phyloP scores from a whole-genome alignment of 2,888 invertebrate genomes.

The Cataglyphis cursor region DNA sequence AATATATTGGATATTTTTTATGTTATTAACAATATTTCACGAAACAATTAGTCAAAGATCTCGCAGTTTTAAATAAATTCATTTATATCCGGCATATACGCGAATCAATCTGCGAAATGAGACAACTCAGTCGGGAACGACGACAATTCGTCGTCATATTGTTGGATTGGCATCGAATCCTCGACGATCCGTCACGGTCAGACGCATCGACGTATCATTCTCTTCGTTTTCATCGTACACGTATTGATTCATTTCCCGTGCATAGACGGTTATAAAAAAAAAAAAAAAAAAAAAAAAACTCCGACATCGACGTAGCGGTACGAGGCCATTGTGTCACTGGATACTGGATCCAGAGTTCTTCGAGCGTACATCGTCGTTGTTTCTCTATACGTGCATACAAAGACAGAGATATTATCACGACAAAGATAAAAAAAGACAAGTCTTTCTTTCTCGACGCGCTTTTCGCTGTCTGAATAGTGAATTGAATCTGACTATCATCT shows the following conservation, averaged over 20 bases:
- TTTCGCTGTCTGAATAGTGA: conserved; percentile 58
- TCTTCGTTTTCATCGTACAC: conserved; percentile 52
- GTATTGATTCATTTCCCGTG: conserved; percentile 41
- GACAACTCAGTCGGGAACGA: conserved; percentile 50
- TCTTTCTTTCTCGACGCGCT: conserved; percentile 17
- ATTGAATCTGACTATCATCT: conserved; percentile 68
- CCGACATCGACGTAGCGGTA: not conserved
- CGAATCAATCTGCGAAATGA: conserved; percentile 60
- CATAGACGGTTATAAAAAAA: conserved; percentile 11
- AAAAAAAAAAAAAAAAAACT: conserved; percentile 1
- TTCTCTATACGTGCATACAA: conserved; percentile 6
- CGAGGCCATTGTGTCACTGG: conserved; percentile 28
- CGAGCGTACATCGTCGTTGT: conserved; percentile 22
- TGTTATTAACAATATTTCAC: conserved; percentile 3
- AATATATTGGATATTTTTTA: not conserved
- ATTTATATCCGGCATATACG: conserved; percentile 45
- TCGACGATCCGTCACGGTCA: conserved; percentile 58
- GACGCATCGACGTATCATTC: conserved; percentile 58
- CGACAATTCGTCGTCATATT: conserved; percentile 61
- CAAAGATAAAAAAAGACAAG: not conserved
- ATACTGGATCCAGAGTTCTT: conserved; percentile 41
- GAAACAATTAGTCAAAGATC: conserved; percentile 48
- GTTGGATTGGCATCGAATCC: conserved; percentile 58
- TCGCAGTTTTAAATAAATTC: conserved; percentile 66
- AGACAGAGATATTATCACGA: conserved; percentile 15